Conservation (phyloP, 92 coral and sea anemone genomes). For the Ricordea florida region DNA sequence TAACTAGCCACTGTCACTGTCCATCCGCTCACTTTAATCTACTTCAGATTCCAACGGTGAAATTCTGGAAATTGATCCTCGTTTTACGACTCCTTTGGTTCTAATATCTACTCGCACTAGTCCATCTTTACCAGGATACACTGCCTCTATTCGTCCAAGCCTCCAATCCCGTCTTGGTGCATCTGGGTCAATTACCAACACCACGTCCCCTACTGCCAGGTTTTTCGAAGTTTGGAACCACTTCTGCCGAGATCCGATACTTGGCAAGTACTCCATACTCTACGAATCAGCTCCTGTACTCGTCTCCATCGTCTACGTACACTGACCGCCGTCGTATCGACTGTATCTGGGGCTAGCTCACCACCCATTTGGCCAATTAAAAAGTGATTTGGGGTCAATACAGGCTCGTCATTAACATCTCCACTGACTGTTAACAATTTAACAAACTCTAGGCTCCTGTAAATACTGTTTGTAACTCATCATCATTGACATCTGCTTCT, state of each 20-base stretch:
- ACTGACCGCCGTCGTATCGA: slow-evolving; percentile 41
- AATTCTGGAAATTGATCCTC: slow-evolving; percentile 13
- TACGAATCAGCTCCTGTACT: slow-evolving; percentile 62
- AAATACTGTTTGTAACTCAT: slow-evolving; percentile 18
- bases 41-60: too few relatives aligned
- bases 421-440: slow-evolving; percentile 45
- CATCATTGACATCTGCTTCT: slow-evolving; percentile 19
- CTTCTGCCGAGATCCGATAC: slow-evolving; percentile 56
- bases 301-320: slow-evolving; percentile 55
- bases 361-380: slow-evolving; percentile 71
- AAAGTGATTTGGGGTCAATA: slow-evolving; percentile 60
- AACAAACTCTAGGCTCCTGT: slow-evolving; percentile 27
- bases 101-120: slow-evolving; percentile 24
- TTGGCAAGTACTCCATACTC: slow-evolving; percentile 64
- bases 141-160: slow-evolving; percentile 45
- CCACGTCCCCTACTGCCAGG: slow-evolving; percentile 49
- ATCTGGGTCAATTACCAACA: slow-evolving; percentile 43
- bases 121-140: slow-evolving; percentile 57
- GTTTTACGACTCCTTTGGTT: not conserved
- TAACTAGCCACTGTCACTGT: too few relatives aligned
- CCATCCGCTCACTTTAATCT: too few relatives aligned
- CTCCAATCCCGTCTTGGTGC: slow-evolving; percentile 59
- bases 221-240: slow-evolving; percentile 57
- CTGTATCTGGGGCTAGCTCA: slow-evolving; percentile 63
- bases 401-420: slow-evolving; percentile 60